Percentiles rank a stretch among this genome's conserved stretches.
Evolutionary conservation across 2,113 vertebrate genomes (phyloP).

Genomic region (Ptilonorhynchus violaceus): DNA sequence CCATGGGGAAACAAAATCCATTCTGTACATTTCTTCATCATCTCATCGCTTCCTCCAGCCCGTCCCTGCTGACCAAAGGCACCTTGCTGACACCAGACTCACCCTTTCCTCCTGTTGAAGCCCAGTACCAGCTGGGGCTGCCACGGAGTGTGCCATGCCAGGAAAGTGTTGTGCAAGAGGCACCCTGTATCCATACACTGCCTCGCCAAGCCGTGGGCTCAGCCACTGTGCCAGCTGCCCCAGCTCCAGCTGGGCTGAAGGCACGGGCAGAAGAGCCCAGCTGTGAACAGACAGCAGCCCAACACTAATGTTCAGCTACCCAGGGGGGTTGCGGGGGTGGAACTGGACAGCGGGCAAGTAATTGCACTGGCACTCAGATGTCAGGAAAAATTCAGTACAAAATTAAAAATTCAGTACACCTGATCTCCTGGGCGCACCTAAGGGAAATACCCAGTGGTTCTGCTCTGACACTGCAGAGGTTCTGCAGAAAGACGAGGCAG

Average conservation of each 20-base stretch:
- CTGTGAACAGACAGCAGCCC: neutral
- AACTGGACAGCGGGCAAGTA: neutral
- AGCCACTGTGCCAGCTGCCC: neutral
- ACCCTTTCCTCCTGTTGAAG: neutral
- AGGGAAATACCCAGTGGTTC: neutral
- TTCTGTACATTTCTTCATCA: neutral
- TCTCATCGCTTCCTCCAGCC: neutral
- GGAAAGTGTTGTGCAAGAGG: neutral
- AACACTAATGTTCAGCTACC: neutral
- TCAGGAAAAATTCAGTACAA: neutral
- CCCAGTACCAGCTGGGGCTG: neutral
- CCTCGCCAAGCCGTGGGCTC: accelerated
- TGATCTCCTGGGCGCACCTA: neutral
- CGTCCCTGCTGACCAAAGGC: neutral
- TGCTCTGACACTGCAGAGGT: neutral
- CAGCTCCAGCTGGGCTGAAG: neutral
- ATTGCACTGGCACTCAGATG: neutral
- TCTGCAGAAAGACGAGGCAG: neutral
- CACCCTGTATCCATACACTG: neutral
- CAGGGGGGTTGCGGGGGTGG: neutral
- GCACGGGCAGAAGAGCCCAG: neutral
- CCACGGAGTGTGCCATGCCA: neutral
- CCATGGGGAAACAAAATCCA: neutral
- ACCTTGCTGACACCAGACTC: neutral
- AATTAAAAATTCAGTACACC: neutral